phyloP scores from a whole-genome alignment of 2,888 invertebrate genomes.

The Ophonus ardosiacus region DNA sequence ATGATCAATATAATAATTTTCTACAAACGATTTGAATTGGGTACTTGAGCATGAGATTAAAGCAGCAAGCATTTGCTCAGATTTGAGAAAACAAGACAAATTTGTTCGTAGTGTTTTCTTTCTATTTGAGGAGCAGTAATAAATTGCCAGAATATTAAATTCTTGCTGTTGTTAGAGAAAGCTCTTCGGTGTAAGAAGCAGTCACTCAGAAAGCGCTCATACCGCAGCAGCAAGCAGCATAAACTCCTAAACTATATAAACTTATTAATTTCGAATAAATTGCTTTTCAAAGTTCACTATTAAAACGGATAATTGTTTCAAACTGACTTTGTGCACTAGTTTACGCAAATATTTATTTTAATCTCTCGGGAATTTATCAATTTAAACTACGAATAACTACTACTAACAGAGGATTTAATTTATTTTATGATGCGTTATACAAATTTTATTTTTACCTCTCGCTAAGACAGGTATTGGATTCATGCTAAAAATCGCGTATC shows the following conservation, averaged over 20 bases:
- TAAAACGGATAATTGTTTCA: conserved; percentile 51
- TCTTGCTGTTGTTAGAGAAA: conserved; percentile 40
- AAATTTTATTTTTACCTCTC: too few relatives aligned
- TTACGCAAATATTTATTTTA: background rate
- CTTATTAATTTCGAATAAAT: conserved; percentile 61
- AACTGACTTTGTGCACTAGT: conserved; percentile 8
- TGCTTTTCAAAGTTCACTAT: conserved; percentile 58
- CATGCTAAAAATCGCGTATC: too few relatives aligned
- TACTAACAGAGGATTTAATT: background rate
- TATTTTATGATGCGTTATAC: too few relatives aligned
- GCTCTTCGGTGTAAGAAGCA: conserved; percentile 16
- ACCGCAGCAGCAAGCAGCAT: conserved; percentile 52
- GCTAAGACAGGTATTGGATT: too few relatives aligned
- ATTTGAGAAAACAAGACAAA: conserved; percentile 5
- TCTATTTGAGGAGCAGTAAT: conserved; percentile 8
- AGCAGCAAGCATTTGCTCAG: background rate
- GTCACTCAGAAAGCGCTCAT: conserved; percentile 34
- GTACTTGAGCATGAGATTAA: background rate
- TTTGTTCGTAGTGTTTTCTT: conserved; percentile 8
- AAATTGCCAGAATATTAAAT: conserved; percentile 59
- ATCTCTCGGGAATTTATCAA: background rate
- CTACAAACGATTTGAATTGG: too few relatives aligned
- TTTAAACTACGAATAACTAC: background rate
- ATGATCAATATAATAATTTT: too few relatives aligned
- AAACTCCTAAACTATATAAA: conserved; percentile 59